Conservation (phyloP, 2,113 vertebrate species). For the Anguilla japonica region DNA sequence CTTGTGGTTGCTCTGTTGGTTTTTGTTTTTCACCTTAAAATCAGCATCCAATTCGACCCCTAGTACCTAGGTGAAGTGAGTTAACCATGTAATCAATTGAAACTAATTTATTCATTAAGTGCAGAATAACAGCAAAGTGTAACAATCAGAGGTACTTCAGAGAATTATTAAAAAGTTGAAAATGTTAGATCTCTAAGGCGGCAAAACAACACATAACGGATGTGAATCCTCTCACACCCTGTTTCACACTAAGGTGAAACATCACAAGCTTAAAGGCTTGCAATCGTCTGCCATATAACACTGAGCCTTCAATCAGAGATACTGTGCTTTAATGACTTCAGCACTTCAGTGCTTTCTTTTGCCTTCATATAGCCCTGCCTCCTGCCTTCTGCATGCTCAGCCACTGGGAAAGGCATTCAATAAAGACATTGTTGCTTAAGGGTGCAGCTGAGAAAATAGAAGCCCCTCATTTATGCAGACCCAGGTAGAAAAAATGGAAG, state of each 20-base stretch:
- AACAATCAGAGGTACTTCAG: no score
- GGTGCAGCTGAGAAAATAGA: not conserved
- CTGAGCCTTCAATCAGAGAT: not conserved
- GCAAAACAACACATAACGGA: no score
- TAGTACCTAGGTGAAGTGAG: no score
- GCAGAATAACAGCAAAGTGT: no score
- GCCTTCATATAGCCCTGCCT: not conserved
- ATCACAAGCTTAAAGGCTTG: not conserved
- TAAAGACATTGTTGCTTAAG: not conserved
- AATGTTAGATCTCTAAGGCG: no score
- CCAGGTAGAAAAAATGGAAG: not conserved
- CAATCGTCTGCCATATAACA: not conserved
- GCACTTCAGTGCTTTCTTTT: not conserved
- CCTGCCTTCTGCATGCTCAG: not conserved
- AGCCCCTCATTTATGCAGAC: not conserved
- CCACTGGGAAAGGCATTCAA: not conserved
- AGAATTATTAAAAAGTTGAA: no score
- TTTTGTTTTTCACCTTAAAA: not conserved
- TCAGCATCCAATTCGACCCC: no score
- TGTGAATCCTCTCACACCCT: not conserved
- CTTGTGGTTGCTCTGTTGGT: not conserved
- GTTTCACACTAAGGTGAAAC: not conserved
- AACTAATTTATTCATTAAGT: no score
- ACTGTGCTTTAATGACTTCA: not conserved
- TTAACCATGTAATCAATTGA: no score